Base-by-base conservation (phyloP, 2,797 vertebrate genomes). In the Champsocephalus gunnari region DNA sequence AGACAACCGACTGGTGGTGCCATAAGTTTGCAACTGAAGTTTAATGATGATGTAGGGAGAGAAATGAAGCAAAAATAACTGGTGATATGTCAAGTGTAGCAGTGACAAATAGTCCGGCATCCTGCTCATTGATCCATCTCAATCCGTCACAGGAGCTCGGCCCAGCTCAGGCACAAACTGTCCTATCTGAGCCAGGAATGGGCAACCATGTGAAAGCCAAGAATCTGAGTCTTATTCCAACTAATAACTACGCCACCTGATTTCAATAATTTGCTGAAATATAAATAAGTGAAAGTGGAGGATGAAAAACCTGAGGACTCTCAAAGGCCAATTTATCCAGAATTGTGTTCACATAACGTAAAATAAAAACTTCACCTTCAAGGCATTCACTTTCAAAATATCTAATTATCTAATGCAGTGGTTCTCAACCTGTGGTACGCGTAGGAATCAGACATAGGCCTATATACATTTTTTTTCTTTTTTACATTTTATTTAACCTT, bases 71-170 rank as follows among this genome's bases (percentile, higher is more conserved):
- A 75, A 69, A 53, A 86, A 83, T 83, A 90, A 79, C 77, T 82
- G 79, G 85, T 78, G 77, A 87, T 79, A 68, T 66, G 88, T 90
- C 84, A 88, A 78, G 80, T 71, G 59, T 60, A 67, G 83, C 61
- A 77, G 82, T 88, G 83, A 88, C 79, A 89, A 88, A 91, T 88
- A 83, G 76, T 83, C 58, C 72, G 71, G 65, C 84, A 77, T 90
- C 87, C 75, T 85, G 82, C 83, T 80, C 82, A 87, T 86, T 88
- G 86, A 92, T 92, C 90, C 80, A 82, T 89, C 87, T 90, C 85
- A 85, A 89, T 89, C 84, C 77, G 13, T 86, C 84, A 81, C 64
- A 16, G 54, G 70, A 74, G 71, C 48, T 53, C 47, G 2, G 75
- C 71, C 82, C 87, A 88, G 85, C 82, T 83, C 70, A 53, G 72